phyloP scores from a whole-genome alignment of 2,888 invertebrate genomes.

The Polia nebulosa region DNA sequence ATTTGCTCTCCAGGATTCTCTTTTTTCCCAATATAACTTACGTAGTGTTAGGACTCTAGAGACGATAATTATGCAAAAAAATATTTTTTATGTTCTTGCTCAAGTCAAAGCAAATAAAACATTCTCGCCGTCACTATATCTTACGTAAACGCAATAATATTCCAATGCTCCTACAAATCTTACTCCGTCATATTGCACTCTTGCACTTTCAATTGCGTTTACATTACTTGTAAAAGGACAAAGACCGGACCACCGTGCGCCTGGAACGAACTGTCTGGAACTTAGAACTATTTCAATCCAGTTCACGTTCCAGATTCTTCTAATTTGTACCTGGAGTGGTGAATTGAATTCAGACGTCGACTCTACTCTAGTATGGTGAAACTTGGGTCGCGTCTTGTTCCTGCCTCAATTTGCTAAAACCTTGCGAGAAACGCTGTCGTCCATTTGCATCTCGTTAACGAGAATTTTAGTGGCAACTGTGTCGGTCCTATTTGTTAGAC shows the following conservation, averaged over 20 bases:
- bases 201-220: conserved; percentile 46
- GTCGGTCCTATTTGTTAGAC: conserved; percentile 26
- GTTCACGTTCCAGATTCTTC: conserved; percentile 60
- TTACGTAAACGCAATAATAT: conserved; percentile 40
- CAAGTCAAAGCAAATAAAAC: conserved; percentile 8
- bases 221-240: conserved; percentile 52
- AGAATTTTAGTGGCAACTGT: conserved; percentile 47
- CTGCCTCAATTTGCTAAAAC: conserved; percentile 58
- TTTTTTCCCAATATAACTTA: no score
- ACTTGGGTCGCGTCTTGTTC: conserved; percentile 48
- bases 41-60: no score
- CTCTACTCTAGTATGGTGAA: conserved; percentile 33
- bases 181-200: conserved; percentile 29
- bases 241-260: conserved; percentile 27
- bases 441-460: conserved; percentile 65
- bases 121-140: conserved; percentile 12
- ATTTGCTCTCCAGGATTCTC: no score
- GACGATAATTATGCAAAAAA: background rate
- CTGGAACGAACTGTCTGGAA: conserved; percentile 16
- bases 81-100: background rate
- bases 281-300: conserved; percentile 64
- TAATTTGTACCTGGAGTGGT: conserved; percentile 61
- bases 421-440: conserved; percentile 25
- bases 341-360: conserved; percentile 61
- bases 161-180: conserved; percentile 27